A percentile compares a stretch with the other conserved stretches of the same genome.
Conservation (phyloP, 1,140 invertebrate species). For the Halesus radiatus region DNA sequence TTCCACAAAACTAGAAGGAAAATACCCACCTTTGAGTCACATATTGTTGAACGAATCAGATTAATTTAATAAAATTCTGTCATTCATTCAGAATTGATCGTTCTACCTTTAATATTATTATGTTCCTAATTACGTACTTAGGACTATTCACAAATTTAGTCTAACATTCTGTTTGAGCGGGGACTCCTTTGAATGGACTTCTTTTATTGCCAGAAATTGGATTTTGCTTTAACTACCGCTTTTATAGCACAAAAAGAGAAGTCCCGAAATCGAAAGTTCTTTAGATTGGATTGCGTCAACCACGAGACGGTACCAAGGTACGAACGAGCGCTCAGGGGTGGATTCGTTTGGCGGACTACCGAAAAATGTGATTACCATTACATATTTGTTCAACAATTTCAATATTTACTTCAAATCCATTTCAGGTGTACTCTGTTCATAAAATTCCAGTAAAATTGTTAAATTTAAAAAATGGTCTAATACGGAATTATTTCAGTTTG, state of each 20-base stretch:
- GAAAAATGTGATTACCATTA: background rate
- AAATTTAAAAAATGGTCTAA: too few species aligned
- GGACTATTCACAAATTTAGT: background rate
- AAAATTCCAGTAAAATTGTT: too few species aligned
- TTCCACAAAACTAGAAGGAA: too few species aligned
- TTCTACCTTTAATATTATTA: background rate
- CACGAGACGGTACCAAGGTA: background rate
- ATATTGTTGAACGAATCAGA: background rate
- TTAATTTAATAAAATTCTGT: background rate
- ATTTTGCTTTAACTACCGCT: conserved; percentile 32
- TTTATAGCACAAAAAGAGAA: conserved; percentile 17
- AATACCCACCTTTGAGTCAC: too few species aligned
- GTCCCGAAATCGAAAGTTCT: conserved; percentile 29
- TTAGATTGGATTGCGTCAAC: conserved; percentile 29
- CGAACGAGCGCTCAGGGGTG: background rate
- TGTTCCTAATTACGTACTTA: background rate
- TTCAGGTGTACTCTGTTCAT: background rate
- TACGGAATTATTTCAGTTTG: too few species aligned
- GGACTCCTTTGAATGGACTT: background rate
- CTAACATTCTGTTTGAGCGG: background rate
- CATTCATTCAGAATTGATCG: background rate
- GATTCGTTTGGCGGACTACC: background rate
- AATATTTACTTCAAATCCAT: background rate
- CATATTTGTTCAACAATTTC: background rate
- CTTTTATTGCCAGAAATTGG: conserved; percentile 37